A percentile compares a stretch with the other conserved stretches of the same genome.
Evolutionary conservation across 2,888 invertebrate genomes (phyloP).

Genomic region (Dermolepida albohirtum): DNA sequence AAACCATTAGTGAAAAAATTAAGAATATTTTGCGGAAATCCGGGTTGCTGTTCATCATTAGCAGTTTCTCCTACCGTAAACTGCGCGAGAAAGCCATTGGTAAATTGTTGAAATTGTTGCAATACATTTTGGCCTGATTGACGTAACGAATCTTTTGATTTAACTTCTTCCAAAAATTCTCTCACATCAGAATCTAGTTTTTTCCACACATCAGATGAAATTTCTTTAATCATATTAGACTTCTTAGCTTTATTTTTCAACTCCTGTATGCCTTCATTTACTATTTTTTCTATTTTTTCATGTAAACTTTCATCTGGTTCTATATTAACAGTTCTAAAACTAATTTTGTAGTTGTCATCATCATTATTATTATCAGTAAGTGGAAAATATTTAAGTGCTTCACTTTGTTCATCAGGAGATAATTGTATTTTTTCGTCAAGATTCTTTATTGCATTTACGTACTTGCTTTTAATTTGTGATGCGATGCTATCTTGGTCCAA

Average conservation of each 20-base stretch:
- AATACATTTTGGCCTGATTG: conserved; percentile 43
- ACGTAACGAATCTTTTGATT: conserved; percentile 41
- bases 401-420: conserved; percentile 50
- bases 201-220: conserved; percentile 44
- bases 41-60: conserved; percentile 42
- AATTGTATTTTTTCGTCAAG: conserved; percentile 55
- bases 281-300: conserved; percentile 44
- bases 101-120: conserved; percentile 42
- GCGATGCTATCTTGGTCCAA: conserved; percentile 30
- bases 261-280: conserved; percentile 44
- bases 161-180: conserved; percentile 43
- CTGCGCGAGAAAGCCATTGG: conserved; percentile 45
- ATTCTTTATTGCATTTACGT: conserved; percentile 50
- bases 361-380: conserved; percentile 11
- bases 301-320: conserved; percentile 32
- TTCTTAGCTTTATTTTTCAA: conserved; percentile 44
- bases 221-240: conserved; percentile 26
- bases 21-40: conserved; percentile 46
- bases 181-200: conserved; percentile 45
- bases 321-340: conserved; percentile 2
- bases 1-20: conserved; percentile 43
- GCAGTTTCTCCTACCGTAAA: conserved; percentile 31
- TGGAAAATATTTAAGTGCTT: conserved; percentile 42
- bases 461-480: conserved; percentile 15
- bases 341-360: conserved; percentile 26